These are phyloP conservation scores for Drosophila malerkotliana DNA, from an alignment of 1,140 invertebrate species.

Conservation along the genomic window DNA sequence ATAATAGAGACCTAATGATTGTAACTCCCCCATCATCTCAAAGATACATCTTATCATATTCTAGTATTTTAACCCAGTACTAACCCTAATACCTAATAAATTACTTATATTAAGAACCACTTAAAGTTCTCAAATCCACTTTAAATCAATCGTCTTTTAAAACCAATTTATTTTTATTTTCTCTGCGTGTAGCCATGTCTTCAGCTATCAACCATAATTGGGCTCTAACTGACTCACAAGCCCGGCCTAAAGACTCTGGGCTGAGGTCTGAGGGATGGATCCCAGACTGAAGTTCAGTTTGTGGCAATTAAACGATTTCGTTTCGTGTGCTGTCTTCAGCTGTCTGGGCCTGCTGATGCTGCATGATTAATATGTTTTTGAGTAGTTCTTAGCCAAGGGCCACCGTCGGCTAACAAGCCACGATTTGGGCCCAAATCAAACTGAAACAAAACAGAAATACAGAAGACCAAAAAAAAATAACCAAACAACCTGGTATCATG, in stretches of 20 bases:
- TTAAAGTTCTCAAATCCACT: neutral
- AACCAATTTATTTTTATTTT: neutral
- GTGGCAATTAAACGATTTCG: slow-evolving; percentile 75
- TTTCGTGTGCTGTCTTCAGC: slow-evolving; percentile 48
- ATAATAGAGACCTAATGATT: too few species aligned
- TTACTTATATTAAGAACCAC: too few species aligned
- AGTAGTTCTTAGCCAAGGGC: slow-evolving; percentile 75
- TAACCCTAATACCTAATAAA: too few species aligned
- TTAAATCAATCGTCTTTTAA: neutral
- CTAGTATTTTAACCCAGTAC: too few species aligned
- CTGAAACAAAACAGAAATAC: neutral
- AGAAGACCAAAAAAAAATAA: slow-evolving; percentile 1
- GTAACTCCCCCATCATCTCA: too few species aligned
- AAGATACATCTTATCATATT: too few species aligned
- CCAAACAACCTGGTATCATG: slow-evolving; percentile 16
- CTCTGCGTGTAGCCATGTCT: slow-evolving; percentile 6
- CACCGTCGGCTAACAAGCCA: slow-evolving; percentile 55
- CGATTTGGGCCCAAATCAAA: slow-evolving; percentile 23
- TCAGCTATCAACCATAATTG: slow-evolving; percentile 49
- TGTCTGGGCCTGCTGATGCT: slow-evolving; percentile 46
- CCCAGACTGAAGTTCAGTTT: slow-evolving; percentile 17
- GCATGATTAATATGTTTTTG: slow-evolving; percentile 81
- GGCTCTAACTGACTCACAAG: slow-evolving; percentile 58
- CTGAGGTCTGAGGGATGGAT: slow-evolving; percentile 1
- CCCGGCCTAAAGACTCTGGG: neutral